These are phyloP conservation scores for Poecilobothrus nobilitatus DNA, from an alignment of 2,888 invertebrate genomes.

Conservation along the genomic window DNA sequence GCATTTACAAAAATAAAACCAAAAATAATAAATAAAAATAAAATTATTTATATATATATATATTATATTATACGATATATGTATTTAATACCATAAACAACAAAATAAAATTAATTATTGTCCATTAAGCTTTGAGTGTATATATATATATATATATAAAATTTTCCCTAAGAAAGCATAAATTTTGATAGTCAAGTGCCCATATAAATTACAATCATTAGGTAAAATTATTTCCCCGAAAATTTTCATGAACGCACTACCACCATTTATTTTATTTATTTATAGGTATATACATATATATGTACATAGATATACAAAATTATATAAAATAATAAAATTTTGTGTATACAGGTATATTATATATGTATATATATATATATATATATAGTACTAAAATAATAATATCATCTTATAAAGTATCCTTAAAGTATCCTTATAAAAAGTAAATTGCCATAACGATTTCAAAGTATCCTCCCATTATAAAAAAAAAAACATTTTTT, in stretches of 20 bases:
- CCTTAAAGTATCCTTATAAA: neutral
- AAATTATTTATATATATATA: neutral
- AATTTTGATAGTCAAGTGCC: conserved; percentile 45
- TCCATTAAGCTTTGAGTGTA: conserved; percentile 42
- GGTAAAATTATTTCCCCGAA: neutral
- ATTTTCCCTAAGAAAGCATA: conserved; percentile 41
- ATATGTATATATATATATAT: neutral
- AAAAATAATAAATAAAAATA: neutral
- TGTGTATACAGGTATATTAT: neutral
- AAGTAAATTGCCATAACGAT: conserved; percentile 1
- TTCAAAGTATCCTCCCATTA: conserved; percentile 3
- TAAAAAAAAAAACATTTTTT: neutral
- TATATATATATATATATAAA: conserved; percentile 31
- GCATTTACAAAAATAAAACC: neutral
- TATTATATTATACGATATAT: neutral
- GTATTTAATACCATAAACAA: neutral
- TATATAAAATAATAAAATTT: neutral
- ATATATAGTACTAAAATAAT: no score
- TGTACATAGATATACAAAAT: neutral
- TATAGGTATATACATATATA: neutral
- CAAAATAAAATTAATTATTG: conserved; percentile 46
- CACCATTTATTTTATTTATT: neutral
- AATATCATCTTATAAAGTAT: no score
- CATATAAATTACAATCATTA: conserved; percentile 41
- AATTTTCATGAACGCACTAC: neutral